Percentiles rank a stretch among this genome's conserved stretches.
phyloP scores from a whole-genome alignment of 2,113 vertebrate genomes.

The Aldabrachelys gigantea region DNA sequence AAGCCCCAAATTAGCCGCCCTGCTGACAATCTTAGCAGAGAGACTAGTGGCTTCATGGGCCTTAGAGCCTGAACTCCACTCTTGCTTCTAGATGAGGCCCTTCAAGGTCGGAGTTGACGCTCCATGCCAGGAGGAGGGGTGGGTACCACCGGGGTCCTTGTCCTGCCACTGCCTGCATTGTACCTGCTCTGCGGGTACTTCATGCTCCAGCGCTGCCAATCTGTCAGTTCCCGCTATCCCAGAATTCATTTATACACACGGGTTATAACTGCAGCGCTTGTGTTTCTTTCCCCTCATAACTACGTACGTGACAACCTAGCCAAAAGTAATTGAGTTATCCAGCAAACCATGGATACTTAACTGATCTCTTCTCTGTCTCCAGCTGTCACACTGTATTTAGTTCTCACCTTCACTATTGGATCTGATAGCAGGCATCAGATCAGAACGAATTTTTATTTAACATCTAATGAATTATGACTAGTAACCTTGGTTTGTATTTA shows the following conservation, averaged over 20 bases:
- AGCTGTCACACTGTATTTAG: neutral
- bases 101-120: neutral
- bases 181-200: neutral
- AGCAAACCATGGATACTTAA: neutral
- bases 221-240: neutral
- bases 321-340: neutral
- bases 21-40: neutral
- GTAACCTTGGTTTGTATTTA: neutral
- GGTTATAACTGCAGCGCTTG: neutral
- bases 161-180: neutral
- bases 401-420: neutral
- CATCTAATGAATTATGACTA: conserved; percentile 14
- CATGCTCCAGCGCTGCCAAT: too few species aligned
- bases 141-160: neutral
- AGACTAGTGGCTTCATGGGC: neutral
- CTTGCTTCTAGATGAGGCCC: neutral
- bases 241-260: too few species aligned
- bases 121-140: neutral
- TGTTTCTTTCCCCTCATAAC: neutral
- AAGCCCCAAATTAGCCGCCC: neutral
- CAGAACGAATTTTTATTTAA: neutral
- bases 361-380: neutral
- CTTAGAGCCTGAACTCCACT: neutral
- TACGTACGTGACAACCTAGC: neutral
- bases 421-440: conserved; percentile 9